Conservation (phyloP, 1,140 invertebrate genomes). For the Pollicipes pollicipes region DNA sequence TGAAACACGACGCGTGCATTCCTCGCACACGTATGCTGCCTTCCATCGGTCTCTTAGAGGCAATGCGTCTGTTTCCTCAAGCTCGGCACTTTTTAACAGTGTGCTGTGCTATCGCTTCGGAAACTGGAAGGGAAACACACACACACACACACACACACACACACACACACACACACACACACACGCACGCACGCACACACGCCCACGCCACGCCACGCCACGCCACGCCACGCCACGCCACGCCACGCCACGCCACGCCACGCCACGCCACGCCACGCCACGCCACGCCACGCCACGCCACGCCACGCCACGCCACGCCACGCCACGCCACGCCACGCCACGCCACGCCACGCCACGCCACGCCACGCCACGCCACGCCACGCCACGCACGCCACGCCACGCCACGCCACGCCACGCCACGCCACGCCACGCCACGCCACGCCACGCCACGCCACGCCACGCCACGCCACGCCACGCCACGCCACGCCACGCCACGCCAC, state of each 20-base stretch:
- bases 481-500: constrained; percentile 8
- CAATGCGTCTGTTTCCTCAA: too few relatives aligned
- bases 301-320: constrained; percentile 10
- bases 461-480: constrained; percentile 7
- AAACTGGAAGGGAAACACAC: too few relatives aligned
- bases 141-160: too few relatives aligned
- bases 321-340: constrained; percentile 13
- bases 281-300: constrained; percentile 7
- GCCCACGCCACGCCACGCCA: constrained; percentile 9
- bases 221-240: constrained; percentile 8
- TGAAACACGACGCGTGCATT: too few relatives aligned
- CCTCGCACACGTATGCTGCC: too few relatives aligned
- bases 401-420: constrained; percentile 7
- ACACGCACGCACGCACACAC: constrained; percentile 2
- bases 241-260: constrained; percentile 11
- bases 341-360: constrained; percentile 6
- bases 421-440: constrained; percentile 10
- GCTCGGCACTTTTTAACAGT: too few relatives aligned
- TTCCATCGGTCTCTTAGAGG: too few relatives aligned
- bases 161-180: too few relatives aligned
- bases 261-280: constrained; percentile 8
- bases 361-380: constrained; percentile 3
- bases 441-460: constrained; percentile 11
- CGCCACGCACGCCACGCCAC: constrained; percentile 8
- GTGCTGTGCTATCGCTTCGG: too few relatives aligned